Evolutionary conservation across 2,888 invertebrate species (phyloP), one percentile per base, ranked within the genome.

Genomic region (Nysson spinosus): DNA sequence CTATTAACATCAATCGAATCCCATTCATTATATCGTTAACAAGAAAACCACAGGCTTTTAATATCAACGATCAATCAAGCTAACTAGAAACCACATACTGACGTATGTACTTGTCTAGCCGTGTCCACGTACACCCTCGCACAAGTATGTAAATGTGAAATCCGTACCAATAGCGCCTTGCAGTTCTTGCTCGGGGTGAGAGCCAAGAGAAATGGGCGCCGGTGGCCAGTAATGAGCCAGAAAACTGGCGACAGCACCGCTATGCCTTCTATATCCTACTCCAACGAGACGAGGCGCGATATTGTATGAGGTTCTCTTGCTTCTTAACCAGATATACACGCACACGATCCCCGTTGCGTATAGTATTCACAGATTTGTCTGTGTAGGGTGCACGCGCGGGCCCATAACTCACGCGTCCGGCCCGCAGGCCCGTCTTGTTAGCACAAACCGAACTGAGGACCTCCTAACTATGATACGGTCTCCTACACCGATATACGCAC

Each of bases 181-280:
- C 17, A 46, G 37, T 58, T 60, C 49, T 51, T 43, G 50, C 34
- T 22, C 14, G 32, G 6, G 16, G 32, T 9, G 50, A 26, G 35
- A 35, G 17, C 20, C 4, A 70, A 81, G 81, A 83, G 83, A 77
- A 82, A 81, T 82, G 83, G 75, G 79, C 78, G 71, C 78, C 73
- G 70, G 79, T 77, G 80, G 79, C 72, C 79, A 80, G 86, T 85
- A 86, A 86, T 85, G 86, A 86, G 86, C 82, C 86, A 85, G 86
- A 86, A 86, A 86, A 86, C 85, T 85, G 85, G 81, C 83, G 85
- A 86, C 86, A 85, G 85, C 83, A 78, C 73, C 61, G 83, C 83
- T 83, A 83, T 82, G 79, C 76, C 78, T 75, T 57, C 78, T 77
- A 76, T 69, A 77, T 74, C 44, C 72, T 74, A 76, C 73, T 54